These are phyloP conservation scores for Carabus problematicus DNA, from an alignment of 2,888 invertebrate species.

Conservation along the genomic window DNA sequence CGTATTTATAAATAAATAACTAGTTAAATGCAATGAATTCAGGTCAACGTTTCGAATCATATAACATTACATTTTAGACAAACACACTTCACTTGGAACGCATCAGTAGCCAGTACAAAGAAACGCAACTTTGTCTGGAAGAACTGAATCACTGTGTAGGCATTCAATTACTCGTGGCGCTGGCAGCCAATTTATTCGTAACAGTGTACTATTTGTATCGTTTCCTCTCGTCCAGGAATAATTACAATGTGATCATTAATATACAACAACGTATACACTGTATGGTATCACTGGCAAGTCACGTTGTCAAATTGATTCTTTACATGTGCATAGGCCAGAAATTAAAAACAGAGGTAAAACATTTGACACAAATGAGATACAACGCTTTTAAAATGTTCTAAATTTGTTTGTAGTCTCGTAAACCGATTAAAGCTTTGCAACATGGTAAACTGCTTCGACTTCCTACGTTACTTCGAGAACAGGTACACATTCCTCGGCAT, in stretches of 20 bases:
- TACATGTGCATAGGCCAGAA: conserved; percentile 27
- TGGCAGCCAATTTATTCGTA: conserved; percentile 20
- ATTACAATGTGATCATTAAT: conserved; percentile 7
- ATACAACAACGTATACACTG: conserved; percentile 26
- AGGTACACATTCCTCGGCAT: conserved; percentile 2
- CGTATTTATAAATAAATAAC: neutral
- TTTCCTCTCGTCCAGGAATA: neutral
- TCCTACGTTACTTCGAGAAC: conserved; percentile 21
- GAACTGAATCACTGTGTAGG: conserved; percentile 31
- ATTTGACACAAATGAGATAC: no score
- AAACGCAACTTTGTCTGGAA: conserved; percentile 17
- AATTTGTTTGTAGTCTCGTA: conserved; percentile 17
- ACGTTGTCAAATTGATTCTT: conserved; percentile 20
- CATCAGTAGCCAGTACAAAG: conserved; percentile 22
- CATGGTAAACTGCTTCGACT: conserved; percentile 9
- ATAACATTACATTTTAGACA: conserved; percentile 3
- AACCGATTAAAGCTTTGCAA: conserved; percentile 25
- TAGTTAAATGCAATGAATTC: neutral
- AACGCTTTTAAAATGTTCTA: no score
- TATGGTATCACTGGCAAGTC: conserved; percentile 8
- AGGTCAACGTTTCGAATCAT: neutral
- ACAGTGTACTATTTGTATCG: conserved; percentile 34
- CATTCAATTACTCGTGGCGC: conserved; percentile 22
- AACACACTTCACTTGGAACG: conserved; percentile 22
- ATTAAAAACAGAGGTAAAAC: conserved; percentile 18